These are phyloP conservation scores for Chelonus formosanus DNA, from an alignment of 2,888 invertebrate species.

Conservation along the genomic window DNA sequence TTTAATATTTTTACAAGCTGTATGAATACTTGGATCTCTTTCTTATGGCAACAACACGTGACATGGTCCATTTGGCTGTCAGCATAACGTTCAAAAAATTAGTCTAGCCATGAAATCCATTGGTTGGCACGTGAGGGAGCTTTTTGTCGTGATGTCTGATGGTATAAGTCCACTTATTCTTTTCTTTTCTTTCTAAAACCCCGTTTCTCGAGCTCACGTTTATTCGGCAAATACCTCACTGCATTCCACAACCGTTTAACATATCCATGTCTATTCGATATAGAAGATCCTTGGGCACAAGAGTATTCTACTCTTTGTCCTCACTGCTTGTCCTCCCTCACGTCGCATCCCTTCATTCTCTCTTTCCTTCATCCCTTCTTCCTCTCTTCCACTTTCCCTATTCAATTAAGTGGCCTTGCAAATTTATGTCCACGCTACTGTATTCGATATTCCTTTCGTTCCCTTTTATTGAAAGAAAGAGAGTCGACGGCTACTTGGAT, in stretches of 20 bases:
- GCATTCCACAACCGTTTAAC: conserved; percentile 58
- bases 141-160: conserved; percentile 12
- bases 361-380: conserved; percentile 34
- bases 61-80: conserved; percentile 29
- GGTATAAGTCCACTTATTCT: too few species aligned
- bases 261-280: conserved; percentile 49
- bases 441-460: conserved; percentile 55
- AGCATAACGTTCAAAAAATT: conserved; percentile 6
- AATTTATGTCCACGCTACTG: conserved; percentile 61
- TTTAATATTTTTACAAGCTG: conserved; percentile 52
- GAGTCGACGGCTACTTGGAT: neutral
- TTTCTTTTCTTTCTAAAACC: neutral
- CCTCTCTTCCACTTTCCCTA: conserved; percentile 52
- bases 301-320: conserved; percentile 42
- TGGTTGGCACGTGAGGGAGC: conserved; percentile 21
- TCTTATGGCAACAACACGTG: conserved; percentile 36
- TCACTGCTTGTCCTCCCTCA: conserved; percentile 27
- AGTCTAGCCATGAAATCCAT: conserved; percentile 1
- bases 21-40: conserved; percentile 31
- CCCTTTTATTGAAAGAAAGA: conserved; percentile 47
- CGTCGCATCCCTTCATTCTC: conserved; percentile 19
- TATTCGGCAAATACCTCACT: conserved; percentile 54
- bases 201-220: conserved; percentile 40
- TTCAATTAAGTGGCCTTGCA: conserved; percentile 63
- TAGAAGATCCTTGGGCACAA: conserved; percentile 27